These are phyloP conservation scores for Eulimnadia texana DNA, from an alignment of 1,140 invertebrate species.

Conservation along the genomic window DNA sequence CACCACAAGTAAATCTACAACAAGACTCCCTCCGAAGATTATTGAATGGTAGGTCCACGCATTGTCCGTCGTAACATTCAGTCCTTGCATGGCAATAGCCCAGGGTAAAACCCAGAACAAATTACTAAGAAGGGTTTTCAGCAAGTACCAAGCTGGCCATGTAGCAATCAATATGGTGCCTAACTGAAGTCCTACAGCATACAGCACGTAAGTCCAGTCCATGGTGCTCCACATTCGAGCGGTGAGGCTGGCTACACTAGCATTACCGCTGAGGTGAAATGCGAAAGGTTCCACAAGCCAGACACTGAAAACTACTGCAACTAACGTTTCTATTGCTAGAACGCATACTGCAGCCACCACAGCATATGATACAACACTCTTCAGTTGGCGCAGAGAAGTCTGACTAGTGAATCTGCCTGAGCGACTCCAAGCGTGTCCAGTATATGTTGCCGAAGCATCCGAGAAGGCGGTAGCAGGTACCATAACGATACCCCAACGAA, in stretches of 20 bases:
- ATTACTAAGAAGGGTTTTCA: slow-evolving; percentile 2
- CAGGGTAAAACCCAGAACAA: slow-evolving; percentile 10
- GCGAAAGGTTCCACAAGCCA: slow-evolving; percentile 10
- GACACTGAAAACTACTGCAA: background rate
- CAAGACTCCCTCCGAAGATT: slow-evolving; percentile 9
- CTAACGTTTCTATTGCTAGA: background rate
- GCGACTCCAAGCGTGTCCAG: slow-evolving; percentile 5
- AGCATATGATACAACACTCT: background rate
- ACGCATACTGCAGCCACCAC: background rate
- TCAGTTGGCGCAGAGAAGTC: background rate
- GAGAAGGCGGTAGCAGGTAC: background rate
- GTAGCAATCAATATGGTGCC: slow-evolving; percentile 1
- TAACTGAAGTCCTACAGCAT: background rate
- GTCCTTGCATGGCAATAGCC: background rate
- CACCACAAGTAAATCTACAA: slow-evolving; percentile 1
- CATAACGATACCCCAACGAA: slow-evolving; percentile 10
- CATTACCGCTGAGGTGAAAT: slow-evolving; percentile 5
- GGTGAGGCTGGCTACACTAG: background rate
- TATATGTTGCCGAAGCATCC: background rate
- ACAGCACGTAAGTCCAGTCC: slow-evolving; percentile 13
- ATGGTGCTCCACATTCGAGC: slow-evolving; percentile 6
- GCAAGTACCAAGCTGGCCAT: background rate
- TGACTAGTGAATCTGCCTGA: background rate
- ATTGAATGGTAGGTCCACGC: slow-evolving; percentile 8
- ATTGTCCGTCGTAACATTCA: background rate